Conservation (phyloP, 2,113 vertebrate species). For the Oncorhynchus tshawytscha region DNA sequence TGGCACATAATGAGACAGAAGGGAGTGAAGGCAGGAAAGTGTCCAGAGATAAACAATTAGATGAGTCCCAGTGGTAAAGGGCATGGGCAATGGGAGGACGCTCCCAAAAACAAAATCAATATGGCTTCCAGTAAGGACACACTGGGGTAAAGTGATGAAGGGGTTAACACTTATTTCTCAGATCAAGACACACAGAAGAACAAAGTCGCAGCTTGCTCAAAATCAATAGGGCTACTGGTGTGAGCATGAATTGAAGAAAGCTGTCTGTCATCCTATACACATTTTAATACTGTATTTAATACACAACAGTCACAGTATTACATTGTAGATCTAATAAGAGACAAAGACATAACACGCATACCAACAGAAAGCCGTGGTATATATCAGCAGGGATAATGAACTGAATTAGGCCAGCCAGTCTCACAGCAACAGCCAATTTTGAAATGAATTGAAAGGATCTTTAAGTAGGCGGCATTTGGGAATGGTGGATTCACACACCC, state of each 20-base stretch:
- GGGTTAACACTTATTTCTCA: constrained; percentile 75
- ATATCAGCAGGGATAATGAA: constrained; percentile 56
- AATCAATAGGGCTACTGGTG: constrained; percentile 59
- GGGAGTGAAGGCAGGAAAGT: constrained; percentile 79
- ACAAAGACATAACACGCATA: constrained; percentile 35
- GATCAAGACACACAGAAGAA: constrained; percentile 57
- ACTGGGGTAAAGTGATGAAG: constrained; percentile 71
- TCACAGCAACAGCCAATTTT: constrained; percentile 53
- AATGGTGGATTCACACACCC: constrained; percentile 67
- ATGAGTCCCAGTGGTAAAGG: constrained; percentile 79
- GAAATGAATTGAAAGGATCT: constrained; percentile 53
- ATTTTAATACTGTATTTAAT: constrained; percentile 42
- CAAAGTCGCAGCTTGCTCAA: constrained; percentile 47
- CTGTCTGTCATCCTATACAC: constrained; percentile 33
- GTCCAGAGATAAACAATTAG: constrained; percentile 85
- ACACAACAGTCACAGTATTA: too few species aligned
- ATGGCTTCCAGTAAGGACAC: constrained; percentile 75
- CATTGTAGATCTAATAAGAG: constrained; percentile 36
- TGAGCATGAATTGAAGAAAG: constrained; percentile 26
- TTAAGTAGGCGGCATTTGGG: constrained; percentile 66
- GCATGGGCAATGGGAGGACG: constrained; percentile 73
- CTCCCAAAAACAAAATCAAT: constrained; percentile 79
- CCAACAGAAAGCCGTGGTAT: too few species aligned
- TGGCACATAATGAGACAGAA: constrained; percentile 83
- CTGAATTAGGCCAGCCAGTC: constrained; percentile 47